phyloP scores from a whole-genome alignment of 2,888 invertebrate genomes.

The Odontothrips loti region DNA sequence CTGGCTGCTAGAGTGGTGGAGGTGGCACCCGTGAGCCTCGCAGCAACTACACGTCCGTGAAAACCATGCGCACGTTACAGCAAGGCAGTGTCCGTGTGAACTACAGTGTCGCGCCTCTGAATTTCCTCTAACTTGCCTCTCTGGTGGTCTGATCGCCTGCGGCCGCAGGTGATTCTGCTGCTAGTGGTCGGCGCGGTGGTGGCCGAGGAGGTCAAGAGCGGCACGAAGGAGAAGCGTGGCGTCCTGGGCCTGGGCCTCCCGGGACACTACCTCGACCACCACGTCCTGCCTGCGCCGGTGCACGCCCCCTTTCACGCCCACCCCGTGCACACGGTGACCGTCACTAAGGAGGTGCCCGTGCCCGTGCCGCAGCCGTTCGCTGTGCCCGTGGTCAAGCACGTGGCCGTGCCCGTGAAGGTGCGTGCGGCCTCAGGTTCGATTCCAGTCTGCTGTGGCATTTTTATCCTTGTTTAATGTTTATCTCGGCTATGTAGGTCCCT shows the following conservation, averaged over 20 bases:
- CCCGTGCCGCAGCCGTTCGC: neutral
- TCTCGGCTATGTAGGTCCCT: neutral
- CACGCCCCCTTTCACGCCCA: neutral
- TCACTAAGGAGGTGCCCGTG: conserved; percentile 13
- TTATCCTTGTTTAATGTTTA: neutral
- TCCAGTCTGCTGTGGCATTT: neutral
- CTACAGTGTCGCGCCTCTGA: too few relatives aligned
- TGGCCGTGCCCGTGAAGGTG: neutral
- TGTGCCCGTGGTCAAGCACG: conserved; percentile 5
- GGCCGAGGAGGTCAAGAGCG: neutral
- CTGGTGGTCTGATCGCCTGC: neutral
- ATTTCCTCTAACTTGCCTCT: too few relatives aligned
- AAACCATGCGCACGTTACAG: too few relatives aligned
- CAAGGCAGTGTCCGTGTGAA: too few relatives aligned
- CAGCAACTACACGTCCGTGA: too few relatives aligned
- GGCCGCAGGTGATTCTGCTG: neutral
- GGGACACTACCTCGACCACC: neutral
- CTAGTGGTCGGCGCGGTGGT: neutral
- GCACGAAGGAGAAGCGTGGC: conserved; percentile 8
- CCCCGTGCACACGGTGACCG: neutral
- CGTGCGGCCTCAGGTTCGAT: neutral
- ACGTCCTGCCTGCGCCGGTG: neutral
- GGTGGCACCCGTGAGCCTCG: too few relatives aligned
- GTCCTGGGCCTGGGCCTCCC: neutral
- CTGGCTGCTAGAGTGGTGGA: too few relatives aligned